Percentiles rank a stretch among this genome's conserved stretches.
phyloP scores from a whole-genome alignment of 92 coral and sea anemone species.

The Umimayanthus chanpuru region DNA sequence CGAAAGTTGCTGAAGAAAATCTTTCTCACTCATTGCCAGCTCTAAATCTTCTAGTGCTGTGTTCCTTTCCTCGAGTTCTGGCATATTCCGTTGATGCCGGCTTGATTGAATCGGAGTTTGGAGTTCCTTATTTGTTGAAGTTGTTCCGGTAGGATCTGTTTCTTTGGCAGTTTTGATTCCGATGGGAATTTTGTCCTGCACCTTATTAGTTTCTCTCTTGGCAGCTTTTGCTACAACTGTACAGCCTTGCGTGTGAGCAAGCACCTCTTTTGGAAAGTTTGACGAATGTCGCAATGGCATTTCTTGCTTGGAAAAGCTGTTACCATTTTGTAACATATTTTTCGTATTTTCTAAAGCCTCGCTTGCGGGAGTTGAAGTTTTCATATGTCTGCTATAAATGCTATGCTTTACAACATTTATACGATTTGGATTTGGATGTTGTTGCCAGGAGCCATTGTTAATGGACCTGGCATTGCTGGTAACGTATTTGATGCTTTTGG shows the following conservation, averaged over 20 bases:
- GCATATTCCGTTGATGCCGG: conserved; percentile 6
- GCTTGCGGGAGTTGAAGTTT: background rate
- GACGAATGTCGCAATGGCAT: background rate
- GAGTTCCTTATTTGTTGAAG: background rate
- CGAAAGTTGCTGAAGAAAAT: conserved; percentile 60
- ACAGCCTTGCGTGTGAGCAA: background rate
- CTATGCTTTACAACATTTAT: background rate
- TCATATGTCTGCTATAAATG: conserved; percentile 47
- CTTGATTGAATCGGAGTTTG: background rate
- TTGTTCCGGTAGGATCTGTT: background rate
- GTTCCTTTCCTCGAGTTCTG: conserved; percentile 8
- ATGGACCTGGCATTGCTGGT: background rate
- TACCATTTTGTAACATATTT: background rate
- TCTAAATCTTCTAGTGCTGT: conserved; percentile 22
- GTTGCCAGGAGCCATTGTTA: background rate
- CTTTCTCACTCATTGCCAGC: conserved; percentile 53
- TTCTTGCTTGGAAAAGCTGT: background rate
- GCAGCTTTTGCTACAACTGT: background rate
- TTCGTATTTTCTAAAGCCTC: background rate
- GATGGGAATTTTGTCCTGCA: background rate
- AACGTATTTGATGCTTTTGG: background rate
- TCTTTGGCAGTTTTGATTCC: background rate
- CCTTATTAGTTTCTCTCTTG: background rate
- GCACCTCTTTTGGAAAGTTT: background rate
- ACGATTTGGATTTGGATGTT: background rate